A percentile compares a stretch with the other conserved stretches of the same genome.
Evolutionary conservation across 1,140 invertebrate genomes (phyloP).

Genomic region (Drosophila chauvacae): DNA sequence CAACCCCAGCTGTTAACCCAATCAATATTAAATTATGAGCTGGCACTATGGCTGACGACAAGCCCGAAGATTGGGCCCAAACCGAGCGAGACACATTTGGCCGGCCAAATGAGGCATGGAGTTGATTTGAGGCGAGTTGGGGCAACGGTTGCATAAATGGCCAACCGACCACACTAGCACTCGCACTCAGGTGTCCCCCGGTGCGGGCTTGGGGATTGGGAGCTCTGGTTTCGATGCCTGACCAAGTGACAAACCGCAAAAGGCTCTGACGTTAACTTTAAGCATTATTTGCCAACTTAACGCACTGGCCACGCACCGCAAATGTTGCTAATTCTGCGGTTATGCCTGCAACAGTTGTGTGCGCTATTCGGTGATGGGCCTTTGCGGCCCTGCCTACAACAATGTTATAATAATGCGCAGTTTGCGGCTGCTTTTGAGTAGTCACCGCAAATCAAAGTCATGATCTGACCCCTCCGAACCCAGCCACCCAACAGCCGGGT

Average conservation of each 20-base stretch:
- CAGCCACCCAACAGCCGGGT: constrained; percentile 5
- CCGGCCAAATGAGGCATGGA: constrained; percentile 42
- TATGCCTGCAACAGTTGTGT: constrained; percentile 68
- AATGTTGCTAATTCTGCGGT: constrained; percentile 80
- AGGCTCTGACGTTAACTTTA: constrained; percentile 76
- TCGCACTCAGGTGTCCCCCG: constrained; percentile 28
- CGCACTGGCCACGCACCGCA: constrained; percentile 61
- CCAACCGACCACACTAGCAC: constrained; percentile 25
- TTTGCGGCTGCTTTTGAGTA: constrained; percentile 66
- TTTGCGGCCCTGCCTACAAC: constrained; percentile 26
- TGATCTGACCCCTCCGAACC: constrained; percentile 40
- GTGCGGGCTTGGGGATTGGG: background rate
- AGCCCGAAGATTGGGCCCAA: constrained; percentile 36
- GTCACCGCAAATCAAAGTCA: constrained; percentile 73
- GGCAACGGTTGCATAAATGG: constrained; percentile 31
- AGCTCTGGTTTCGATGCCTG: constrained; percentile 29
- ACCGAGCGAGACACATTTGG: constrained; percentile 50
- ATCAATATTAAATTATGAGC: constrained; percentile 67
- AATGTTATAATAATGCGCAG: constrained; percentile 65
- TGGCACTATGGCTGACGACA: constrained; percentile 26
- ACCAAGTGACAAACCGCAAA: constrained; percentile 79
- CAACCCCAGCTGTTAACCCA: constrained; percentile 39
- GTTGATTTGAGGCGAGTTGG: constrained; percentile 13
- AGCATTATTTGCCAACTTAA: constrained; percentile 76
- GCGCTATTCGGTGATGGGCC: constrained; percentile 1